Evolutionary conservation across 2,113 vertebrate species (phyloP), one percentile per base, ranked within the genome.

Genomic region (Trinectes maculatus): DNA sequence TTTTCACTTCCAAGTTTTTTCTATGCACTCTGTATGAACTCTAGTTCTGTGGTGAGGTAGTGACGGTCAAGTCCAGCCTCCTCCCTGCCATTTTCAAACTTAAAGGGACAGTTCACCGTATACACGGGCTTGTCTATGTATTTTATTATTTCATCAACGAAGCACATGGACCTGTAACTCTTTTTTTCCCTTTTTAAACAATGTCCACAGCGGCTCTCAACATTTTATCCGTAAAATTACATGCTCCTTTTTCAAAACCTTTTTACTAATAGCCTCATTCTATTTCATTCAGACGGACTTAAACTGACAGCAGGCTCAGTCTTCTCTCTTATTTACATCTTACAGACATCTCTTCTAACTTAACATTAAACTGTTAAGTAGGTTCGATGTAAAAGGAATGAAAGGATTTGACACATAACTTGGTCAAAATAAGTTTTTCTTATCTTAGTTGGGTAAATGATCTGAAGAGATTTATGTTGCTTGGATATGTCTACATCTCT

Each of bases 1-100:
- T 44, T 46, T 56, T 59, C 48, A 54, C 65, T 80, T 69, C 36
- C 24, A 8, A 19, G 44, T 77, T 76, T 15, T 54, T 31, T 75
- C 42, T 63, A 51, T 83, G 81, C 86, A 85, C 85, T 87, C 79
- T 34, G 60, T 75, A 11, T 83, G 77, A 85, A 83, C 85, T 64
- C 31, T n/a, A 26, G 34, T 61, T 69, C 64, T 63, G 42, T 64
- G 58, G 57, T 71, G 54, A 73, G 49, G 16, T 58, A 42, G 55
- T 47, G 40, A 40, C 55, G 54, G 26, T 15, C 53, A 44, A 51
- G 47, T 44, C 26, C 33, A 31, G 37, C 37, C 62, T 61, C 18
- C 24, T 16, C 26, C 3, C 15, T 9, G 16, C 26, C 36, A 22
- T 26, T 58, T 58, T 47, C 33, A 67, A 70, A 19, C 67, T 69